Evolutionary conservation across 2,113 vertebrate species (phyloP).

Genomic region (Lucifuga dentata): DNA sequence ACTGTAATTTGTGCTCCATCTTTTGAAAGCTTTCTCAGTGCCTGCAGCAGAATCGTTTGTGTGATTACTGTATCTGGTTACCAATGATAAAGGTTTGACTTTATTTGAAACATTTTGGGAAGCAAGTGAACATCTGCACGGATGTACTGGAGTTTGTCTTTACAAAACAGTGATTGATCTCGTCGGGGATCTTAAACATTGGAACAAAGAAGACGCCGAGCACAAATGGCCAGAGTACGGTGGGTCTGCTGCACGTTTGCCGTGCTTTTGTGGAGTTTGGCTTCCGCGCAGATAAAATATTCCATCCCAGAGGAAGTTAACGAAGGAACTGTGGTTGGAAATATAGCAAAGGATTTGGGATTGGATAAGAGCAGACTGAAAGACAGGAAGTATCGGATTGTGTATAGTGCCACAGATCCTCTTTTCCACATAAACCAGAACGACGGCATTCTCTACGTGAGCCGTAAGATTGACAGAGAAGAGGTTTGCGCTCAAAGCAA

Average conservation of each 20-base stretch:
- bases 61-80: background rate
- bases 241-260: conserved; percentile 15
- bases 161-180: background rate
- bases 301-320: conserved; percentile 74
- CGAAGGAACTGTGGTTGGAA: conserved; percentile 72
- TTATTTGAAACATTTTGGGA: background rate
- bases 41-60: background rate
- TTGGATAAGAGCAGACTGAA: conserved; percentile 60
- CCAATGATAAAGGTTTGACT: fast-evolving
- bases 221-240: background rate
- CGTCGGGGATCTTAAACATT: conserved; percentile 45
- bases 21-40: background rate
- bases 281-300: conserved; percentile 75
- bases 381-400: conserved; percentile 73
- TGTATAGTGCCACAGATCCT: conserved; percentile 54
- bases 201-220: conserved; percentile 67
- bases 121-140: fast-evolving
- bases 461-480: conserved; percentile 73
- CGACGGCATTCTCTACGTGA: conserved; percentile 74
- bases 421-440: conserved; percentile 71
- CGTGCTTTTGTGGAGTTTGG: conserved; percentile 52
- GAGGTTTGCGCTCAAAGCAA: conserved; percentile 65
- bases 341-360: conserved; percentile 77
- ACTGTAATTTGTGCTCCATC: background rate
- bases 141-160: fast-evolving